Evolutionary conservation across 2,888 invertebrate genomes (phyloP).

Genomic region (Mycogona germanica): DNA sequence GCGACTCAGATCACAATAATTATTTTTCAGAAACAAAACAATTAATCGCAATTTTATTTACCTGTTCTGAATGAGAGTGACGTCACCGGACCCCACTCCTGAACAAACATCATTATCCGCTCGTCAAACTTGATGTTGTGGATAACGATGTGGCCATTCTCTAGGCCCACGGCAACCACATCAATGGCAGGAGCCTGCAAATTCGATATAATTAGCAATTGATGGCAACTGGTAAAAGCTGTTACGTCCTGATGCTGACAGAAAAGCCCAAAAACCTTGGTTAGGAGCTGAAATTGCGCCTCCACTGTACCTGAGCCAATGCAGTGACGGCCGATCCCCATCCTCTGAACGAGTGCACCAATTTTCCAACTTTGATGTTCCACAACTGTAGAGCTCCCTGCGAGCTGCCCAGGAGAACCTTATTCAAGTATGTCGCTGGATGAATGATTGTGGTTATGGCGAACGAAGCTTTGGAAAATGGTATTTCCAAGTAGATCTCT

Average conservation of each 20-base stretch:
- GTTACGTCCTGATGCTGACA: not conserved
- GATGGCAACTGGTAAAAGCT: not conserved
- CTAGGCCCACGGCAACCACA: constrained; percentile 77
- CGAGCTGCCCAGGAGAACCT: constrained; percentile 72
- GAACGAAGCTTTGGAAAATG: constrained; percentile 48
- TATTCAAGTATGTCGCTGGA: constrained; percentile 90
- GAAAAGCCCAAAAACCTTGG: constrained; percentile 8
- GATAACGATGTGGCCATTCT: constrained; percentile 65
- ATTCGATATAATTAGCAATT: too few species aligned
- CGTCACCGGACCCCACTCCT: constrained; percentile 85
- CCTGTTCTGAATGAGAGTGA: constrained; percentile 64
- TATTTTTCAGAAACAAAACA: constrained; percentile 4
- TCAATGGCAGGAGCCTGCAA: constrained; percentile 72
- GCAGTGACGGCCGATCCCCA: constrained; percentile 58
- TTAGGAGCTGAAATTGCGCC: not conserved
- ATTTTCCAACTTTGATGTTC: constrained; percentile 67
- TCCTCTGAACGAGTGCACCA: constrained; percentile 61
- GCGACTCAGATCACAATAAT: too few species aligned
- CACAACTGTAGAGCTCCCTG: constrained; percentile 77
- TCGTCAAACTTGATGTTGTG: constrained; percentile 80
- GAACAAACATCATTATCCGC: constrained; percentile 66
- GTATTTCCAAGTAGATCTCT: constrained; percentile 33
- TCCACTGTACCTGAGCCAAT: constrained; percentile 54
- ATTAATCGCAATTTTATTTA: constrained; percentile 20
- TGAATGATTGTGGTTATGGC: constrained; percentile 71